phyloP scores from a whole-genome alignment of 2,888 invertebrate species.

The Orthonychiurus folsomi region DNA sequence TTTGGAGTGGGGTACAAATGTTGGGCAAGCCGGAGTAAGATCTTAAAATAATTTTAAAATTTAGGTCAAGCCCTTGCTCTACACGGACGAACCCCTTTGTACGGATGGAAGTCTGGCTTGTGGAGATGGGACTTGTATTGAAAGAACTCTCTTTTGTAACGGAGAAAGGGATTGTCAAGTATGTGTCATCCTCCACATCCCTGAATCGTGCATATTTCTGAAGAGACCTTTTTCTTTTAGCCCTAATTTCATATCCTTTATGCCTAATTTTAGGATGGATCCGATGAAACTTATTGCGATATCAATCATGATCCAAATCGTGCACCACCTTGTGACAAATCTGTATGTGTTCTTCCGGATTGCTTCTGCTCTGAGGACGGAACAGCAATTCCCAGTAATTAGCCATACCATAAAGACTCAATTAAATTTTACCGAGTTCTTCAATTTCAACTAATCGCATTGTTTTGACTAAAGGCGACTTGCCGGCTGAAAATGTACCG shows the following conservation, averaged over 20 bases:
- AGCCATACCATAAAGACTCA: neutral
- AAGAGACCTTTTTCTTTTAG: too few relatives aligned
- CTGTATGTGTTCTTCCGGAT: slow-evolving; percentile 78
- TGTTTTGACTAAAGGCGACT: slow-evolving; percentile 28
- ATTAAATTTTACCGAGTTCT: neutral
- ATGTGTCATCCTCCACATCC: too few relatives aligned
- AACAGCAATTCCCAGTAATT: slow-evolving; percentile 71
- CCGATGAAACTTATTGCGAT: slow-evolving; percentile 38
- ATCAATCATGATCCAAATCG: slow-evolving; percentile 77
- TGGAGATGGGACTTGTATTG: slow-evolving; percentile 76
- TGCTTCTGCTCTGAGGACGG: slow-evolving; percentile 92
- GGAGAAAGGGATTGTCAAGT: slow-evolving; percentile 71
- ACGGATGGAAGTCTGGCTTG: slow-evolving; percentile 73
- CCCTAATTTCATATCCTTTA: slow-evolving; percentile 6
- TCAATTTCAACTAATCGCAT: too few relatives aligned
- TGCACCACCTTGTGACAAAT: slow-evolving; percentile 78
- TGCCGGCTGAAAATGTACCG: slow-evolving; percentile 52
- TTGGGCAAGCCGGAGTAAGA: too few relatives aligned
- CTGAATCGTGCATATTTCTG: slow-evolving; percentile 3
- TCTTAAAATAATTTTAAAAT: too few relatives aligned
- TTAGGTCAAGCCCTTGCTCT: slow-evolving; percentile 65
- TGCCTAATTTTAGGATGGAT: slow-evolving; percentile 28
- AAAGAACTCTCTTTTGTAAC: slow-evolving; percentile 84
- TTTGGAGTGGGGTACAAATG: too few relatives aligned
- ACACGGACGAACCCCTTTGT: slow-evolving; percentile 83